A percentile compares a stretch with the other conserved stretches of the same genome.
Evolutionary conservation across 2,888 invertebrate genomes (phyloP).

Genomic region (Scaptomyza caliginosa): DNA sequence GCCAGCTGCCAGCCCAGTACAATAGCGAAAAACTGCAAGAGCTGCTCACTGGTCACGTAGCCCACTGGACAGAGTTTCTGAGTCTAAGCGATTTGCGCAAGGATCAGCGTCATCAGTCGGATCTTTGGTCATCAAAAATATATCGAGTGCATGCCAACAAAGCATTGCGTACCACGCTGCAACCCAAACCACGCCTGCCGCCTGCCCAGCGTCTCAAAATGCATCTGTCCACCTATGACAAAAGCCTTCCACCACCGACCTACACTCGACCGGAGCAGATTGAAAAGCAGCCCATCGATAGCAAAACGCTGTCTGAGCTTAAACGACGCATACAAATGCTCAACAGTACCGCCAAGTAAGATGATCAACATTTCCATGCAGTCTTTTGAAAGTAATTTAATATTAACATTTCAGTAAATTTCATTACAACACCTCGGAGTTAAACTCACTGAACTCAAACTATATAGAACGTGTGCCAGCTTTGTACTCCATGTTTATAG

Average conservation of each 20-base stretch:
- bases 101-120: constrained; percentile 85
- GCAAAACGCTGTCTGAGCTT: constrained; percentile 76
- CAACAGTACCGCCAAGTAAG: constrained; percentile 85
- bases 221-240: constrained; percentile 88
- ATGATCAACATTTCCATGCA: background rate
- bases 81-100: constrained; percentile 86
- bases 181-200: constrained; percentile 79
- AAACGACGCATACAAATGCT: constrained; percentile 82
- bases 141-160: constrained; percentile 81
- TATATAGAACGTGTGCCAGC: constrained; percentile 86
- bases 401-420: constrained; percentile 85
- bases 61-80: constrained; percentile 89
- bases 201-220: constrained; percentile 86
- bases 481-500: constrained; percentile 86
- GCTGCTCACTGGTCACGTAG: constrained; percentile 87
- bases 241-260: constrained; percentile 86
- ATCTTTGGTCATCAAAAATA: constrained; percentile 86
- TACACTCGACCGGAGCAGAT: constrained; percentile 56
- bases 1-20: constrained; percentile 89
- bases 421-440: constrained; percentile 86
- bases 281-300: constrained; percentile 60
- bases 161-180: constrained; percentile 61
- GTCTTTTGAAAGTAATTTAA: background rate
- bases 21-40: constrained; percentile 87
- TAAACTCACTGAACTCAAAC: constrained; percentile 88